Conservation (phyloP, 2,888 invertebrate species). For the Drosophila phalerata region DNA sequence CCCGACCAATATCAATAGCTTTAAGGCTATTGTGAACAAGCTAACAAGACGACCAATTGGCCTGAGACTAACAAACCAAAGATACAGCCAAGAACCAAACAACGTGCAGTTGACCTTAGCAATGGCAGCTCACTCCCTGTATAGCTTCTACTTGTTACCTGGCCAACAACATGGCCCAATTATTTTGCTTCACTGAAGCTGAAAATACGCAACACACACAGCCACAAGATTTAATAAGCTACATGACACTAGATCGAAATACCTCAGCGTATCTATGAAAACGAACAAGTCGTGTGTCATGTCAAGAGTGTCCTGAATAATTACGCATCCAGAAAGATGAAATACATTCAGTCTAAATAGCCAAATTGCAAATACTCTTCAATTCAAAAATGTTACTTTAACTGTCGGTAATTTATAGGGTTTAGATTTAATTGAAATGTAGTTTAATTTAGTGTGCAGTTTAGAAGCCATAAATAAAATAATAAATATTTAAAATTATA, state of each 20-base stretch:
- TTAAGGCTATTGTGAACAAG: conserved; percentile 15
- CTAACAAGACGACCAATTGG: conserved; percentile 39
- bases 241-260: conserved; percentile 40
- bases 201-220: conserved; percentile 60
- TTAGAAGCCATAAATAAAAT: not conserved
- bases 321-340: conserved; percentile 41
- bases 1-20: conserved; percentile 48
- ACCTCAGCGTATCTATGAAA: conserved; percentile 29
- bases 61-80: conserved; percentile 32
- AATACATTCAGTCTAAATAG: not conserved
- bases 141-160: conserved; percentile 36
- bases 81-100: conserved; percentile 11
- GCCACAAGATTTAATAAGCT: conserved; percentile 68
- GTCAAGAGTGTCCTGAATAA: conserved; percentile 59
- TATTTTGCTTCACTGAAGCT: conserved; percentile 75
- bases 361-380: conserved; percentile 13
- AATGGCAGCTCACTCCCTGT: conserved; percentile 2
- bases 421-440: too few relatives aligned
- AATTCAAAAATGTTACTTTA: conserved; percentile 6
- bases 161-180: conserved; percentile 62
- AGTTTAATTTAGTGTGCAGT: not conserved
- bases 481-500: too few relatives aligned
- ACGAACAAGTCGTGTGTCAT: conserved; percentile 44
- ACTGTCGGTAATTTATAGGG: too few relatives aligned
- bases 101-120: conserved; percentile 37